A percentile compares a stretch with the other conserved stretches of the same genome.
These are phyloP conservation scores for Calliopsis andreniformis DNA, from an alignment of 1,140 invertebrate genomes.

Conservation along the genomic window DNA sequence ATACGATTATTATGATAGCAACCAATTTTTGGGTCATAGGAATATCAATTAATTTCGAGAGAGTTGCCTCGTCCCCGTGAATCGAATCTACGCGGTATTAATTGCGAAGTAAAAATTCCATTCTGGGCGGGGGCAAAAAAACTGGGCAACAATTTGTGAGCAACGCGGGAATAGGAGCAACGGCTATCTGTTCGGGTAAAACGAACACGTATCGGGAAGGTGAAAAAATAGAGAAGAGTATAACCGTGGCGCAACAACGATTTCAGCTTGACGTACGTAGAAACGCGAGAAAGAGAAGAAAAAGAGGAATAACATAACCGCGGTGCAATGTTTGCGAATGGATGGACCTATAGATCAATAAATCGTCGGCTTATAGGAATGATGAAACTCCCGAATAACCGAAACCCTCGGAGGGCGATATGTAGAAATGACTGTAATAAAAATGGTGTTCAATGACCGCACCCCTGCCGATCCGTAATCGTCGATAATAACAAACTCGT, in stretches of 20 bases:
- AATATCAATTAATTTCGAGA: too few species aligned
- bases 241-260: neutral
- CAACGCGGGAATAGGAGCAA: neutral
- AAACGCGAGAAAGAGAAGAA: neutral
- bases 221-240: conserved; percentile 15
- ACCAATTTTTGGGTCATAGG: too few species aligned
- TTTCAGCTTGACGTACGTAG: conserved; percentile 3
- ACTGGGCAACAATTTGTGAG: neutral
- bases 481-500: conserved; percentile 11
- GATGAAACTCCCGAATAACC: conserved; percentile 14
- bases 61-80: too few species aligned
- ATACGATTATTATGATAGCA: too few species aligned
- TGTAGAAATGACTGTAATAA: conserved; percentile 28
- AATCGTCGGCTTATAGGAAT: conserved; percentile 21
- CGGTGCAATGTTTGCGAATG: conserved; percentile 35
- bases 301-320: neutral
- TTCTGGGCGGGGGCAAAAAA: too few species aligned
- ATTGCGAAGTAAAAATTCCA: too few species aligned
- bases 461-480: conserved; percentile 25
- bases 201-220: neutral
- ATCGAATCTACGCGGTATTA: too few species aligned
- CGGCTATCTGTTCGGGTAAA: conserved; percentile 15
- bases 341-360: conserved; percentile 35
- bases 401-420: neutral
- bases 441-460: neutral